phyloP scores from a whole-genome alignment of 2,888 invertebrate genomes.

The Steromphala cineraria region DNA sequence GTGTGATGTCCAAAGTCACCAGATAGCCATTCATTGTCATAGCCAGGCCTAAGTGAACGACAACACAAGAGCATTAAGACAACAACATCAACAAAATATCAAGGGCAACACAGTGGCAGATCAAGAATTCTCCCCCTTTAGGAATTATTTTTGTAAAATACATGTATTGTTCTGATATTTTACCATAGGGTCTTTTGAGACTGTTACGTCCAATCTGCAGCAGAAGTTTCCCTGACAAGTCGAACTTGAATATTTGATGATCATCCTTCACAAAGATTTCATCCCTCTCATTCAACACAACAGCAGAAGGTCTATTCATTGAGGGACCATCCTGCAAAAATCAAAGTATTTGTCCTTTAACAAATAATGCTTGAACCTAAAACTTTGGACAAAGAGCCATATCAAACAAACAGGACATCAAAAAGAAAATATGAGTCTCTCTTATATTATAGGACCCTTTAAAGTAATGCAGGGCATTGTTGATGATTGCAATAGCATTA shows the following conservation, averaged over 20 bases:
- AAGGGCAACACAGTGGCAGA: no score
- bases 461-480: no score
- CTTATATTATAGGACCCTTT: no score
- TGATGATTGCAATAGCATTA: no score
- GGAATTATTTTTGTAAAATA: no score
- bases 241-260: conserved; percentile 53
- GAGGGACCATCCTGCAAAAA: not conserved
- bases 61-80: not conserved
- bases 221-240: conserved; percentile 38
- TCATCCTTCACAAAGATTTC: conserved; percentile 68
- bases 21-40: conserved; percentile 47
- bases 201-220: conserved; percentile 44
- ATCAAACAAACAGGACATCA: not conserved
- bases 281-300: conserved; percentile 54
- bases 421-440: not conserved
- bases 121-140: no score
- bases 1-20: conserved; percentile 55
- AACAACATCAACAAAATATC: no score
- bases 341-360: not conserved
- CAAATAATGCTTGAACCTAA: no score
- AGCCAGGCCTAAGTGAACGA: conserved; percentile 50
- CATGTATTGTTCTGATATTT: conserved; percentile 7
- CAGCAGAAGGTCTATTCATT: conserved; percentile 62
- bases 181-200: conserved; percentile 60
- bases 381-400: not conserved